Percentiles rank a stretch among this genome's conserved stretches.
These are phyloP conservation scores for Sphenopsis melanotis DNA, from an alignment of 2,797 vertebrate species.

Conservation along the genomic window DNA sequence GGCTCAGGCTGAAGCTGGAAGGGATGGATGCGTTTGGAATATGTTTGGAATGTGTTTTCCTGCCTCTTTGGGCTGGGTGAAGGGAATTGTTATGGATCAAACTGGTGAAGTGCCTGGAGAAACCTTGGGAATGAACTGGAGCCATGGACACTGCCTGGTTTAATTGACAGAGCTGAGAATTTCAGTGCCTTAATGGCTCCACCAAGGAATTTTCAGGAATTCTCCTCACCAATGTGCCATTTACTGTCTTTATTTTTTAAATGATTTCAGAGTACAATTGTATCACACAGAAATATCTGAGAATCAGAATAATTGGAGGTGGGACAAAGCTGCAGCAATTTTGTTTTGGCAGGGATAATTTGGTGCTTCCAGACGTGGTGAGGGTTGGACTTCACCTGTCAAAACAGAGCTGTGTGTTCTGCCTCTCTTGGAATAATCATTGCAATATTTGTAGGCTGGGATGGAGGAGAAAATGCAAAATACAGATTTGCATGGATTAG, in stretches of 20 bases:
- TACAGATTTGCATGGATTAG: slow-evolving; percentile 72
- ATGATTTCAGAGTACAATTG: not conserved
- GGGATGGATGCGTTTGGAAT: not conserved
- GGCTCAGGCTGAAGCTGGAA: not conserved
- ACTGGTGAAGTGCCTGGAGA: not conserved
- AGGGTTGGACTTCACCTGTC: slow-evolving; percentile 76
- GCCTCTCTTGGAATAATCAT: not conserved
- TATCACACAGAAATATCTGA: not conserved
- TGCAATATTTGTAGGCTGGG: slow-evolving; percentile 25
- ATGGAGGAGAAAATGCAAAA: slow-evolving; percentile 81
- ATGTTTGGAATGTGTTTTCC: not conserved
- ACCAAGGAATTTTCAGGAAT: not conserved
- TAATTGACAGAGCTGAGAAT: not conserved
- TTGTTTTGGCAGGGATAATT: not conserved
- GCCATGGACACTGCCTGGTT: not conserved
- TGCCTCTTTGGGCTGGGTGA: not conserved
- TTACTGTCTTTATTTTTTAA: not conserved
- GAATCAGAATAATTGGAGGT: not conserved
- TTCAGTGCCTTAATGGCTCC: not conserved
- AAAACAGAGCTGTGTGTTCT: slow-evolving; percentile 57
- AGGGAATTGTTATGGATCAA: not conserved
- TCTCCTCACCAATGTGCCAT: not conserved
- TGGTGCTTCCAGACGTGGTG: not conserved
- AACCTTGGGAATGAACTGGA: not conserved
- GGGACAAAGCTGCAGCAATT: not conserved